Evolutionary conservation across 2,113 vertebrate genomes (phyloP), one percentile per base, ranked within the genome.

Genomic region (Speoplatyrhinus poulsoni): DNA sequence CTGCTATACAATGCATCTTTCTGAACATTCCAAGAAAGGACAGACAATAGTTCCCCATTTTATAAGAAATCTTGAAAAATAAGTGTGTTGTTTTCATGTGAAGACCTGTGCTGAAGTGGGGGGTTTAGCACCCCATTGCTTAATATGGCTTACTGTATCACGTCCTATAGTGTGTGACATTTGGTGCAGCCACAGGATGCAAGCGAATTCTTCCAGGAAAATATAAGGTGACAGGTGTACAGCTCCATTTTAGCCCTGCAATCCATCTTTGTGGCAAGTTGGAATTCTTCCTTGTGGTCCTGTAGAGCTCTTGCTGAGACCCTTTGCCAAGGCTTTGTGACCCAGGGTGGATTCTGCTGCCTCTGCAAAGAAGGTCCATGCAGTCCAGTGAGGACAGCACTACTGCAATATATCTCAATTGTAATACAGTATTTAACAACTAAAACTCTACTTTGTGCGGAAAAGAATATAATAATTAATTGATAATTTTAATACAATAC

Each of bases 191-290:
- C 63, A 41, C 32, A 9, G 48, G 60, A 67, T 72, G 59, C 62
- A 72, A 61, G 46, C 55, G 68, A 19, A 49, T 68, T 55, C 75
- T 12, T 47, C 70, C 72, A 70, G 77, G 65, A 63, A 71, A 82
- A 82, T 69, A 69, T 77, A 75, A 73, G 57, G 16, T 15, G 73
- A 70, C 85, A 89, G 82, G 70, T 85, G 84, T 62, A 62, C 75
- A 10, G 46, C 58, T 71, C 76, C 83, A 72, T 87, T 86, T 74
- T 69, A 57, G 65, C 75, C 52, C 50, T 0, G 2, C 72, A 79
- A 84, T 86, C 77, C 75, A 73, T 83, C 72, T 85, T 70, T 76
- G 64, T 72, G 55, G 32, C 46, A 57, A 62, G 62, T 78, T 76
- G 69, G 60, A 77, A 69, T 67, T 64, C 61, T 53, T 84, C 73